A percentile compares a stretch with the other conserved stretches of the same genome.
phyloP scores from a whole-genome alignment of 2,113 vertebrate species.

The Mesembrinibis cayennensis region DNA sequence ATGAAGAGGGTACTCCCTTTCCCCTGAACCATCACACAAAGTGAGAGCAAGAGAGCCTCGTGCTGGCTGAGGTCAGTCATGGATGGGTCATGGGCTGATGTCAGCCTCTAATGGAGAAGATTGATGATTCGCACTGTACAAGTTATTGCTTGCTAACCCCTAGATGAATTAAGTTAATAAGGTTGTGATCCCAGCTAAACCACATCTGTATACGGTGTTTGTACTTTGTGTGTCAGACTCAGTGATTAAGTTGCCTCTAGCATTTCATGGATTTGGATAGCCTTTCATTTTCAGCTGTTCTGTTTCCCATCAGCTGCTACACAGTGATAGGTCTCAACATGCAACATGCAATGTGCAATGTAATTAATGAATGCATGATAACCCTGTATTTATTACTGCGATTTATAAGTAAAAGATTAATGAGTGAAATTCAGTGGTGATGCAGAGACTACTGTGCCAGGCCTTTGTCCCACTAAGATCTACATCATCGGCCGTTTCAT shows the following conservation, averaged over 20 bases:
- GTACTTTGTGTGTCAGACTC: not conserved
- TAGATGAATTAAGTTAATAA: conserved; percentile 39
- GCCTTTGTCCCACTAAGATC: not conserved
- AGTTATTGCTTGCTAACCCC: conserved; percentile 19
- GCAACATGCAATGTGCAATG: not conserved
- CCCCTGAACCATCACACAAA: not conserved
- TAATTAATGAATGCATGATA: conserved; percentile 5
- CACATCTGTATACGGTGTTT: conserved; percentile 2
- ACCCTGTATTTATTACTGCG: not conserved
- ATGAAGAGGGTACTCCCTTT: not conserved
- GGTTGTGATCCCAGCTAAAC: conserved; percentile 26
- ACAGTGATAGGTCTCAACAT: not conserved
- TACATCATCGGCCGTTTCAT: not conserved
- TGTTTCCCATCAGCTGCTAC: conserved; percentile 36
- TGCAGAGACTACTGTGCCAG: not conserved
- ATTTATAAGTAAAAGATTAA: conserved; percentile 30
- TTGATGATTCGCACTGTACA: not conserved
- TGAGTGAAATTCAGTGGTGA: not conserved
- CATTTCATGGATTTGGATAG: conserved; percentile 26
- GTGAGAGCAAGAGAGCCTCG: not conserved
- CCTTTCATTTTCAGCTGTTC: conserved; percentile 41
- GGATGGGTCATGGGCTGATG: not conserved
- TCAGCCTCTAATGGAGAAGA: not conserved
- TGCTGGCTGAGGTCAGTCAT: not conserved
- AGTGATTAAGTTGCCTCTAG: conserved; percentile 18